Base-by-base conservation (phyloP, 2,113 vertebrate genomes). In the Ptilonorhynchus violaceus region DNA sequence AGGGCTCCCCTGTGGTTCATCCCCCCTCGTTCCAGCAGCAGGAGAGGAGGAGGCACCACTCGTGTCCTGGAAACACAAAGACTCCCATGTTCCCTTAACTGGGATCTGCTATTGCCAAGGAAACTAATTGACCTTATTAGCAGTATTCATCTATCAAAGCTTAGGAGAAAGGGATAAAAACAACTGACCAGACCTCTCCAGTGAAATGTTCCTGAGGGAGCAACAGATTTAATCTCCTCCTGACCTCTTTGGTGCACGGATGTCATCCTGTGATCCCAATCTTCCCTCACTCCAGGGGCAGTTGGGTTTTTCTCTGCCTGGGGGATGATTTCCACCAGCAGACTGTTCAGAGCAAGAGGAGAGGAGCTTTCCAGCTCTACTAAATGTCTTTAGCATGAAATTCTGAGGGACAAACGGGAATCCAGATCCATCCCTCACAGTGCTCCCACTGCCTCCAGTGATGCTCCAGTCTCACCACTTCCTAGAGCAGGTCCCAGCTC, bases 61-160 rank as follows among this genome's bases (percentile, higher is more conserved):
- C 1, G 0, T 3, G 35, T 19, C 78, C 70, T 75, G 60, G 30
- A 53, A 90, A 46, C 7, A 2, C 66, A 70, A 23, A 59, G 20
- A 4, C 22, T 69, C 49, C 58, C 24, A 3, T 6, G 30, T 52
- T 66, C 56, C 67, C 8, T 62, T 19, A 76, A 49, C 52, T 8
- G 37, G 66, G 62, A 90, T 62, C 58, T 53, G 72, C 72, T 25
- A 92, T 92, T 63, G 86, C 92, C 92, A 92, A 59, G 88, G 95
- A 86, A 88, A 94, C 72, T 0, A 4, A 58, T 2, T 22, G 79
- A 62, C 58, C 83, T 80, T 15, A 70, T 75, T 30, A 88, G 50
- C 73, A 78, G 52, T 4, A 59, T 35, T 83, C 62, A 39, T 7
- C 2, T 17, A n/a, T 21, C 46, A 42, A 83, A 33, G 64, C 69